Base-by-base conservation (phyloP, 2,888 invertebrate species). In the Hypomecis atomaria region DNA sequence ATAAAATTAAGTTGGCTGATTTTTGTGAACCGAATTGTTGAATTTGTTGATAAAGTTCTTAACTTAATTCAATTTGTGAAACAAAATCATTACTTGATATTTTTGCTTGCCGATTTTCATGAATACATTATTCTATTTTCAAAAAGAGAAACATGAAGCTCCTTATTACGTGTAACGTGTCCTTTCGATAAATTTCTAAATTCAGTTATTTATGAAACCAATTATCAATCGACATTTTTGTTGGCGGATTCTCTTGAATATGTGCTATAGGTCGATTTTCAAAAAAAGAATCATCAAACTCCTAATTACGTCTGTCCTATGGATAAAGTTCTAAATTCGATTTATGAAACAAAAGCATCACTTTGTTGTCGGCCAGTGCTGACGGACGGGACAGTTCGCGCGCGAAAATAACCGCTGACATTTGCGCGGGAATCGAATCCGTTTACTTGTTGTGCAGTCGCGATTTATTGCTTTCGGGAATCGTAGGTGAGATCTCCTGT, bases 361-460 rank as follows among this genome's bases (percentile, higher is more conserved):
- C 77, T 73, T 75, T 74, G 70, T 74, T 74, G 71, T 69, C 69
- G 67, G 68, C 65, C 75, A 72, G 73, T 73, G 78, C 65, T 78
- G 79, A 80, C 76, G 71, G 79, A 77, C 78, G 74, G 71, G 44
- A 37, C 38, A 65, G 67, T 71, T 76, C 68, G 71, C 76, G 79
- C 72, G 78, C 87, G 75, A 83, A 88, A 89, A 89, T 89, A 89
- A 86, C 85, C 83, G 73, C 72, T 88, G 89, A 88, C 89, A 88
- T 89, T 89, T 87, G 70, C 81, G 77, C 78, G 77, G 78, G 83
- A 83, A 84, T 82, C 80, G 78, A 82, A 81, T 56, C 73, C 73
- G 74, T 65, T 60, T 60, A 56, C 65, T 65, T 53, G 60, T 57
- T 65, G 60, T 57, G 49, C 42, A 43, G 52, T 52, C 40, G 48